Conservation (phyloP, 35 echinoderm and acorn worm species). For the Diadema setosum region DNA sequence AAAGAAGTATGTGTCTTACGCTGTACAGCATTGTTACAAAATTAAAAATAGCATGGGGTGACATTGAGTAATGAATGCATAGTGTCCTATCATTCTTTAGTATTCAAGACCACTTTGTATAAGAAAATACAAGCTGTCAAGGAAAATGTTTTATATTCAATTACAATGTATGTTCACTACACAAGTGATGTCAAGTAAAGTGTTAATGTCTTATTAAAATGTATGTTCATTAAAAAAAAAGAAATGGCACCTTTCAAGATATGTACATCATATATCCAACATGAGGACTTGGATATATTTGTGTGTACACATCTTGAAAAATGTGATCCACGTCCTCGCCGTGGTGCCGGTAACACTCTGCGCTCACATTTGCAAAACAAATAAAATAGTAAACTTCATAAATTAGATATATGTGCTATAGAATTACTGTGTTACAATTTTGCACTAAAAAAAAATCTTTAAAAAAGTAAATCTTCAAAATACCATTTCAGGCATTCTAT, state of each 20-base stretch:
- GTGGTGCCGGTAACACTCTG: not conserved
- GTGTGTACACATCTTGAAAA: not conserved
- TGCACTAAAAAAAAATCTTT: not conserved
- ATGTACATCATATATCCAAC: not conserved
- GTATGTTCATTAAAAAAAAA: no score
- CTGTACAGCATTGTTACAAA: no score
- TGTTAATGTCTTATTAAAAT: no score
- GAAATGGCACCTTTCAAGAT: not conserved
- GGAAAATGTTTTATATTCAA: no score
- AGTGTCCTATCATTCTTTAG: no score
- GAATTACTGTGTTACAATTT: not conserved
- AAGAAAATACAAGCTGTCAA: no score
- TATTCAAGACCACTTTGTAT: no score
- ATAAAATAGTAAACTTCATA: not conserved
- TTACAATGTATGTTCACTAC: no score
- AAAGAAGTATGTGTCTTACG: no score
- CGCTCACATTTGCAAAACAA: not conserved
- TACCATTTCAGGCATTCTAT: not conserved
- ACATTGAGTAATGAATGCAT: no score
- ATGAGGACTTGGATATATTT: not conserved
- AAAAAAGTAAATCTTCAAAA: not conserved
- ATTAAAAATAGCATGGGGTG: no score
- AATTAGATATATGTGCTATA: not conserved
- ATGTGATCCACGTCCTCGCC: not conserved
- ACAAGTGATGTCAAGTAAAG: no score